Evolutionary conservation across 2,113 vertebrate species (phyloP).

Genomic region (Progne subis): DNA sequence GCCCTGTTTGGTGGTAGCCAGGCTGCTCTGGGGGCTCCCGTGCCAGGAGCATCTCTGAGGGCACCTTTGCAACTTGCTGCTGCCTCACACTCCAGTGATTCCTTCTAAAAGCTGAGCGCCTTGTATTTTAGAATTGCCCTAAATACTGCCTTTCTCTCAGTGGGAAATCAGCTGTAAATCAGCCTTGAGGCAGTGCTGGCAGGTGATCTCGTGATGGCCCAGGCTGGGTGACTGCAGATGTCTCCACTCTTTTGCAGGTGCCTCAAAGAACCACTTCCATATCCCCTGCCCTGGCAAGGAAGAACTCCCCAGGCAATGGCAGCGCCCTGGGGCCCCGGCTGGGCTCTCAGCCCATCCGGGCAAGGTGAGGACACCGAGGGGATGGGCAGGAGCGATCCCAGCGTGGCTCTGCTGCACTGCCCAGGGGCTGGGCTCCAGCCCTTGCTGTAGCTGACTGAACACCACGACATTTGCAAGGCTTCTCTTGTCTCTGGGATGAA

Average conservation of each 20-base stretch:
- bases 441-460: background rate
- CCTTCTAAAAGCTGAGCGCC: background rate
- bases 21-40: background rate
- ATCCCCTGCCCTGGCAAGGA: constrained; percentile 94
- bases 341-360: constrained; percentile 91
- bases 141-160: background rate
- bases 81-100: background rate
- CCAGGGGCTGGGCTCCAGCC: background rate
- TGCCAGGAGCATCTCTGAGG: background rate
- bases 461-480: fast-evolving
- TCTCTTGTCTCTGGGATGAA: background rate
- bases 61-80: background rate
- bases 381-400: background rate
- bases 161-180: background rate
- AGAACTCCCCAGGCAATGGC: constrained; percentile 94
- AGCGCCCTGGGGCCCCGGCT: constrained; percentile 86
- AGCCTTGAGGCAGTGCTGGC: background rate
- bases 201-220: background rate
- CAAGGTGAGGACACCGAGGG: constrained; percentile 79
- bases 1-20: background rate
- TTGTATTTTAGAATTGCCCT: background rate
- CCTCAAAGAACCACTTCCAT: constrained; percentile 98
- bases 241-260: constrained; percentile 79
- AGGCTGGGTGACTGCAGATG: background rate
- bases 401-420: too few relatives aligned